phyloP scores from a whole-genome alignment of 2,888 invertebrate genomes.

The Diachrysia chrysitis region DNA sequence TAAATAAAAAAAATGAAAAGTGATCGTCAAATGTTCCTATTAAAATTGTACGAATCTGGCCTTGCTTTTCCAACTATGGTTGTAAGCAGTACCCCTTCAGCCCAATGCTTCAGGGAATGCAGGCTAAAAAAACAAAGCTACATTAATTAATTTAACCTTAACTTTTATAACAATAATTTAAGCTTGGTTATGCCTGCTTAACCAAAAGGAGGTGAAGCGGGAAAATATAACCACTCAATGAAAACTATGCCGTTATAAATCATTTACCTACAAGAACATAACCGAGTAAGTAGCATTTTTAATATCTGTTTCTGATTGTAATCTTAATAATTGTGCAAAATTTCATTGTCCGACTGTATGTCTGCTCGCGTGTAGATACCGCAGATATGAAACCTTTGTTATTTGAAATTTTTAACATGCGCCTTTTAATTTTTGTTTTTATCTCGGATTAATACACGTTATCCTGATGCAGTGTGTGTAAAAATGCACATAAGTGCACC shows the following conservation, averaged over 20 bases:
- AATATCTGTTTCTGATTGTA: constrained; percentile 76
- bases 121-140: constrained; percentile 5
- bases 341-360: constrained; percentile 78
- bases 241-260: constrained; percentile 48
- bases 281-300: constrained; percentile 64
- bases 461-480: constrained; percentile 29
- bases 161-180: background rate
- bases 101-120: background rate
- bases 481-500: constrained; percentile 35
- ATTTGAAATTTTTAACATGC: constrained; percentile 41
- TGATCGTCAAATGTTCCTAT: background rate
- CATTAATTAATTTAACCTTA: constrained; percentile 5
- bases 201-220: constrained; percentile 43
- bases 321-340: constrained; percentile 85
- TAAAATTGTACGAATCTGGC: constrained; percentile 1
- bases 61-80: background rate
- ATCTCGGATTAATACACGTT: constrained; percentile 42
- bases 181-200: constrained; percentile 49
- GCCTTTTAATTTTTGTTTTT: constrained; percentile 52
- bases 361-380: constrained; percentile 64
- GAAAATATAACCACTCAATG: constrained; percentile 62
- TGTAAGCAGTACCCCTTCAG: background rate
- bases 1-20: background rate
- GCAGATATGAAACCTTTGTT: constrained; percentile 58
- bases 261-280: constrained; percentile 53